phyloP scores from a whole-genome alignment of 1,140 invertebrate genomes.

The Agraylea sexmaculata region DNA sequence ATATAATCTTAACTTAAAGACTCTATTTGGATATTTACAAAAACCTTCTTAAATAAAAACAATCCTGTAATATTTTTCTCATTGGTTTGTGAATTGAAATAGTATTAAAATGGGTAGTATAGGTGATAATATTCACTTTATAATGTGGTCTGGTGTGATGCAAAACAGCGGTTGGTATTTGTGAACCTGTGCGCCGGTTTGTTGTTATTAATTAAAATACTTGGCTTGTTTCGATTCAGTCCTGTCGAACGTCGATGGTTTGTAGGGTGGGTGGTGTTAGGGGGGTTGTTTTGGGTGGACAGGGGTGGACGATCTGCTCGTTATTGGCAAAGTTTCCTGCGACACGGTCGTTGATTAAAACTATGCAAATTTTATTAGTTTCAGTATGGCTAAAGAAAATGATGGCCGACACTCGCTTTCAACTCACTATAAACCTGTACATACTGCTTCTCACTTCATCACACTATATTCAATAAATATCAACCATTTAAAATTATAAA shows the following conservation, averaged over 20 bases:
- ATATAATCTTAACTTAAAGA: too few species aligned
- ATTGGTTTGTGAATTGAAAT: too few species aligned
- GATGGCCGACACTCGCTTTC: too few species aligned
- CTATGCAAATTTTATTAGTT: constrained; percentile 46
- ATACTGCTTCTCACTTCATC: too few species aligned
- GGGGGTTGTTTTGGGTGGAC: constrained; percentile 33
- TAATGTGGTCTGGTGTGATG: not conserved
- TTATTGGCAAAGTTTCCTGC: constrained; percentile 45
- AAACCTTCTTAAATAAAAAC: too few species aligned
- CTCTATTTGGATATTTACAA: too few species aligned
- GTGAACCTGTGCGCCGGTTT: not conserved
- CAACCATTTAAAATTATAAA: too few species aligned
- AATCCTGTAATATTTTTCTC: too few species aligned
- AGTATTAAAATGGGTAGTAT: too few species aligned
- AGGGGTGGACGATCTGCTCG: constrained; percentile 20
- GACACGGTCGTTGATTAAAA: constrained; percentile 45
- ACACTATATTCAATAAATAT: too few species aligned
- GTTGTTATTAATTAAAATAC: constrained; percentile 5
- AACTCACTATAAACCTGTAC: too few species aligned
- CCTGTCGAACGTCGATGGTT: constrained; percentile 1
- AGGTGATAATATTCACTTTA: too few species aligned
- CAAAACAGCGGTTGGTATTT: not conserved
- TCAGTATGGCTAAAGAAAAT: constrained; percentile 24
- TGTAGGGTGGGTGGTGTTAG: constrained; percentile 17
- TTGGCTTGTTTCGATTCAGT: constrained; percentile 1